Evolutionary conservation across 2,888 invertebrate genomes (phyloP), one percentile per base, ranked within the genome.

Genomic region (Mallateleia sp.): DNA sequence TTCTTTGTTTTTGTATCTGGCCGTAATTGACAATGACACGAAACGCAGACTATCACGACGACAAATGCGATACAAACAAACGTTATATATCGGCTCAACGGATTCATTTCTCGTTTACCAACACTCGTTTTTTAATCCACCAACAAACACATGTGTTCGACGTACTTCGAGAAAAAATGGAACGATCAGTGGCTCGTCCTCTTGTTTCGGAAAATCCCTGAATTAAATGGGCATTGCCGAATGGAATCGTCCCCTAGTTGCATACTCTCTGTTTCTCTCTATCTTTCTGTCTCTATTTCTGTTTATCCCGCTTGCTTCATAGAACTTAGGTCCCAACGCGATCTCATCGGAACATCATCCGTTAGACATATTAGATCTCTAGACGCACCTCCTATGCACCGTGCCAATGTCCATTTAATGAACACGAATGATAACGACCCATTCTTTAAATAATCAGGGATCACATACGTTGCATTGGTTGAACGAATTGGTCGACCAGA

Each of bases 391-490:
- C 92, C 93, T 90, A 83, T 91, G 93, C 92, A 93, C 93, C 83
- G 87, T 91, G 93, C 90, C 94, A 94, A 95, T 95, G 95, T 95
- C 94, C 95, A 95, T 95, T 95, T 94, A 95, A 94, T 92, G 28
- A 75, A 88, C 83, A 82, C 85, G 79, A 72, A 54, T 69, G 66
- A 87, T 85, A 86, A 89, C 81, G 91, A 89, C 94, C 94, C 94
- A 93, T 94, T 95, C 93, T 93, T 91, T 28, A 69, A 91, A 85
- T 88, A 90, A 91, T 90, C 90, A 93, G 92, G 92, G 91, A 91
- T 91, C 89, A 90, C 45, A 87, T 89, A 91, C 90, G 90, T 91
- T 89, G 89, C 92, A 90, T 92, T 92, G 92, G 93, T 93, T 91
- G 93, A 91, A 92, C 92, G 92, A 92, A 90, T 91, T 47, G 87